phyloP scores from a whole-genome alignment of 2,888 invertebrate species.

The Serripes groenlandicus region DNA sequence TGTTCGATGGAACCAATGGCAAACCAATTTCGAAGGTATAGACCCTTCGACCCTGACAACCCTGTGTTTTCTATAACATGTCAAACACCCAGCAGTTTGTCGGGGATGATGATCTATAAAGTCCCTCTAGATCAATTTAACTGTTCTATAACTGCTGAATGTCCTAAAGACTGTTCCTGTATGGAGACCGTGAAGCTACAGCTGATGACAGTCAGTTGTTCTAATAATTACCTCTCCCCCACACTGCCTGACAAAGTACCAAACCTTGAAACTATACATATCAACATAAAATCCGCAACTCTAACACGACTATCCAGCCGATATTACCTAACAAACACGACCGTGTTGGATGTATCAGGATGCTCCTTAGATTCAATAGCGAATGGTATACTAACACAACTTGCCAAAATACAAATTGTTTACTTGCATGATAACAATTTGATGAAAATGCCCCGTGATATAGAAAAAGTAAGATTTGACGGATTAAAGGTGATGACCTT shows the following conservation, averaged over 20 bases:
- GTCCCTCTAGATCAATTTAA: conserved; percentile 40
- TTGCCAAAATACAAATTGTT: conserved; percentile 36
- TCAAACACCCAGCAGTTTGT: conserved; percentile 14
- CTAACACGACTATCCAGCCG: conserved; percentile 29
- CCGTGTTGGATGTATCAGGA: conserved; percentile 46
- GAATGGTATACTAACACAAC: conserved; percentile 21
- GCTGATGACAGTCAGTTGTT: conserved; percentile 27
- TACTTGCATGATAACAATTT: conserved; percentile 60
- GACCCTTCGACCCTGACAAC: conserved; percentile 39
- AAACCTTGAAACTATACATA: neutral
- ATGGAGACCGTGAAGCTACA: conserved; percentile 22
- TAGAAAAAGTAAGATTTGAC: conserved; percentile 35
- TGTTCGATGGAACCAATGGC: conserved; percentile 39
- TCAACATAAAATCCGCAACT: conserved; percentile 43
- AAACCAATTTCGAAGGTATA: neutral
- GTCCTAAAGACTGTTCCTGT: conserved; percentile 45
- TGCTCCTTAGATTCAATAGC: conserved; percentile 51
- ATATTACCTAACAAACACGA: conserved; percentile 48
- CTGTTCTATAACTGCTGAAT: conserved; percentile 34
- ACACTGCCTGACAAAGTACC: conserved; percentile 28
- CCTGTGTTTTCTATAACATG: conserved; percentile 50
- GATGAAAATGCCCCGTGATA: conserved; percentile 42
- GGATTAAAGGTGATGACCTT: conserved; percentile 35
- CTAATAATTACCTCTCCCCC: neutral
- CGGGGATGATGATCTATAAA: conserved; percentile 28